These are phyloP conservation scores for Anastrepha ludens DNA, from an alignment of 1,140 invertebrate species.

Conservation along the genomic window DNA sequence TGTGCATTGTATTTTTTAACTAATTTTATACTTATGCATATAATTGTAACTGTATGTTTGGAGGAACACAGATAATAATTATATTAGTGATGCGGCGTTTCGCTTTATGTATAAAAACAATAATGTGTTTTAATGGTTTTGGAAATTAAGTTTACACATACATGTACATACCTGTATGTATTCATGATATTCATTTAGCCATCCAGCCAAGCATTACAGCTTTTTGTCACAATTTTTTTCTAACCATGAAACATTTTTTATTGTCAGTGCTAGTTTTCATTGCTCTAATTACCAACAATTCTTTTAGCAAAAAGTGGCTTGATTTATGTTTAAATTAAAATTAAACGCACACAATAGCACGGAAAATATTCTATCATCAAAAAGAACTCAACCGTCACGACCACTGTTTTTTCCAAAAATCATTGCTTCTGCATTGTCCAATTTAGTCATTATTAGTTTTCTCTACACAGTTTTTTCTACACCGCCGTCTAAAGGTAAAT, in stretches of 20 bases:
- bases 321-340: background rate
- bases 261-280: background rate
- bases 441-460: background rate
- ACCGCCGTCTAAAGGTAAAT: background rate
- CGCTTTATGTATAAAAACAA: background rate
- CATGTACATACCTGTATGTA: too few species aligned
- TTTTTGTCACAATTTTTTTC: constrained; percentile 8
- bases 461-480: background rate
- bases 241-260: background rate
- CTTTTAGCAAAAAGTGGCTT: too few species aligned
- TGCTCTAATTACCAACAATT: background rate
- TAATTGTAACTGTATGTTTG: background rate
- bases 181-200: background rate
- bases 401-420: background rate
- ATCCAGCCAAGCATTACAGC: constrained; percentile 13
- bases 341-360: background rate
- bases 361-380: background rate
- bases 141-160: background rate
- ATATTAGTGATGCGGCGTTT: background rate
- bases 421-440: background rate
- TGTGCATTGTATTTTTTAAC: constrained; percentile 16
- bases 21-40: constrained; percentile 7
- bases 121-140: background rate
- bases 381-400: background rate
- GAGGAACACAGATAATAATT: constrained; percentile 3